phyloP scores from a whole-genome alignment of 1,140 invertebrate genomes.

The Temnothorax curvispinosus region DNA sequence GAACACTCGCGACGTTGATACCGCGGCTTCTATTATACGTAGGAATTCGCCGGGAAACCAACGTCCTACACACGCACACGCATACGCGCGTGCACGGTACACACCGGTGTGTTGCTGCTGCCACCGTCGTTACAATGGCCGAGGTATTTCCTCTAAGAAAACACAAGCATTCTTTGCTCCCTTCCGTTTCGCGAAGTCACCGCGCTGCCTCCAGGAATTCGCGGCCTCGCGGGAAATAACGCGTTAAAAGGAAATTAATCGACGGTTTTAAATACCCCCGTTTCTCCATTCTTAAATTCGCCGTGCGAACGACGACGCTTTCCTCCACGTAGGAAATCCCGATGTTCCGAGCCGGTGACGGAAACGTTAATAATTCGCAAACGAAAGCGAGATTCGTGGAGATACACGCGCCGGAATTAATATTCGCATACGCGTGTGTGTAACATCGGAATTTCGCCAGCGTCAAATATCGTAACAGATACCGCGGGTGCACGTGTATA shows the following conservation, averaged over 20 bases:
- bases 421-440: neutral
- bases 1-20: constrained; percentile 32
- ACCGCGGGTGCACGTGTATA: neutral
- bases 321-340: neutral
- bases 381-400: neutral
- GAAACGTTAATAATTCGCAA: neutral
- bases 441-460: constrained; percentile 49
- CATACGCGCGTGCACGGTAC: neutral
- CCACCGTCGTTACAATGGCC: constrained; percentile 20
- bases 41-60: constrained; percentile 29
- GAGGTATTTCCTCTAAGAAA: constrained; percentile 41
- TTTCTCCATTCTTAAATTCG: neutral
- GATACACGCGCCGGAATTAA: neutral
- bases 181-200: neutral
- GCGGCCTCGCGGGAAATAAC: neutral
- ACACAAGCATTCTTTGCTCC: neutral
- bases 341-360: neutral
- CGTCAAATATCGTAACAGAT: constrained; percentile 33
- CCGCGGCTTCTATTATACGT: neutral
- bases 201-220: neutral
- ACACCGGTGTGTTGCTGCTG: neutral
- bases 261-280: neutral
- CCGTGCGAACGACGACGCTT: neutral
- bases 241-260: neutral
- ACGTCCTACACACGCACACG: neutral